A percentile compares a stretch with the other conserved stretches of the same genome.
Evolutionary conservation across 1,140 invertebrate genomes (phyloP).

Genomic region (Drosophila parvula): DNA sequence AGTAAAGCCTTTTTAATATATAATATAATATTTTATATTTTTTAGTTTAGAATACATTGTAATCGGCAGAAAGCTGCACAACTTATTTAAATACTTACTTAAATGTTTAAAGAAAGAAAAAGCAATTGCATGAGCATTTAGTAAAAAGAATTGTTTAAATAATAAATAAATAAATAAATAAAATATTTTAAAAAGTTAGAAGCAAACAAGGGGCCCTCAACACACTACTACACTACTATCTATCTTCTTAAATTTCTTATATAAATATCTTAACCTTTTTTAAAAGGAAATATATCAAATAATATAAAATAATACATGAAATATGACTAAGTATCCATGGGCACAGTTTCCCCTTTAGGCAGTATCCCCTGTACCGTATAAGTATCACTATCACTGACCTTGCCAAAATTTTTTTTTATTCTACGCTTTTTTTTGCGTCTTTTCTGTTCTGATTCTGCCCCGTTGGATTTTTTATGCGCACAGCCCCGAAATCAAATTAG

Average conservation of each 20-base stretch:
- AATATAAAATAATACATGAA: neutral
- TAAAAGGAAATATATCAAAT: neutral
- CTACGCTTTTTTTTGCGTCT: conserved; percentile 12
- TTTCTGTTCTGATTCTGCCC: conserved; percentile 3
- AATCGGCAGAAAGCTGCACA: neutral
- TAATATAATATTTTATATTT: neutral
- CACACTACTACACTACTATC: no score
- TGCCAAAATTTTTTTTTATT: conserved; percentile 54
- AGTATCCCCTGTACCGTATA: conserved; percentile 12
- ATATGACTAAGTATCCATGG: neutral
- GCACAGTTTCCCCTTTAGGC: neutral
- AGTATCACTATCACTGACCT: conserved; percentile 71
- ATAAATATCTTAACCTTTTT: neutral
- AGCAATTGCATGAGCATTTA: no score
- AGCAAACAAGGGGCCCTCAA: no score
- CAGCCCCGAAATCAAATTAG: conserved; percentile 68
- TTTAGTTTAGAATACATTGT: no score
- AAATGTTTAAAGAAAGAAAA: no score
- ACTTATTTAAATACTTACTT: neutral
- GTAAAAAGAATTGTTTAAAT: no score
- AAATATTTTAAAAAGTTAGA: no score
- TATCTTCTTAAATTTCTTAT: no score
- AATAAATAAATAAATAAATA: no score
- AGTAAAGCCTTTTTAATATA: neutral
- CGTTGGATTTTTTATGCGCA: conserved; percentile 38